Evolutionary conservation across 2,888 invertebrate genomes (phyloP), one percentile per base, ranked within the genome.

Genomic region (Hyalella azteca): DNA sequence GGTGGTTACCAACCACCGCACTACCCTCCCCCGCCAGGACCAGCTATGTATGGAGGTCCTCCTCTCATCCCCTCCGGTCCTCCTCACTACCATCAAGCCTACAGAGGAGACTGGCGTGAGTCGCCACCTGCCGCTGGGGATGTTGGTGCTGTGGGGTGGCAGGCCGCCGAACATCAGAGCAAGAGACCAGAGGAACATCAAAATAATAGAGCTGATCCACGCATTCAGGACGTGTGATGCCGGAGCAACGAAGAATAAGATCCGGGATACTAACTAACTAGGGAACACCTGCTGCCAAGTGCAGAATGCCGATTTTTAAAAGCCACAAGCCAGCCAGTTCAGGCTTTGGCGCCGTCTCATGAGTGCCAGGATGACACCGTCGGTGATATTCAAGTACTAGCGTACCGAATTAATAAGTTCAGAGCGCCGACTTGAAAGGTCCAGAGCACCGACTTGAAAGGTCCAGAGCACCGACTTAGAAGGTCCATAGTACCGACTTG

Each of bases 31-130:
- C 80, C 82, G 13, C 80, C 80, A 19, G 78, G 82, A 22, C 76
- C 77, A 3, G 78, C 80, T 29, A 78, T 73, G 32, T 82, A 73
- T 73, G 78, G 80, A 39, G 81, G 48, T n/a, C 81, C 78, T 50
- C 78, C 78, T n/a, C 60, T 45, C 41, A 76, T 78, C 0, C 78
- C 80, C 77, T 75, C 76, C 22, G 54, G 22, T 3, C 59, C 59
- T 32, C 76, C 75, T n/a, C 73, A 73, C n/a, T 45, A 32, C 26
- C 77, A 77, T 22, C 77, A 77, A 11, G 15, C 54, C 26, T 54
- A 54, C 54, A 22, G 54, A 54, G 54, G 54, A 26, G 79, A 78
- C 2, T 48, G 78, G 78, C 79, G 79, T 41, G 79, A 81, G 9
- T 48, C 79, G 50, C 73, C 79, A 13, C 54, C 54, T 4, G 54